These are phyloP conservation scores for Drosophila obscura DNA, from an alignment of 1,140 invertebrate genomes.

Conservation along the genomic window DNA sequence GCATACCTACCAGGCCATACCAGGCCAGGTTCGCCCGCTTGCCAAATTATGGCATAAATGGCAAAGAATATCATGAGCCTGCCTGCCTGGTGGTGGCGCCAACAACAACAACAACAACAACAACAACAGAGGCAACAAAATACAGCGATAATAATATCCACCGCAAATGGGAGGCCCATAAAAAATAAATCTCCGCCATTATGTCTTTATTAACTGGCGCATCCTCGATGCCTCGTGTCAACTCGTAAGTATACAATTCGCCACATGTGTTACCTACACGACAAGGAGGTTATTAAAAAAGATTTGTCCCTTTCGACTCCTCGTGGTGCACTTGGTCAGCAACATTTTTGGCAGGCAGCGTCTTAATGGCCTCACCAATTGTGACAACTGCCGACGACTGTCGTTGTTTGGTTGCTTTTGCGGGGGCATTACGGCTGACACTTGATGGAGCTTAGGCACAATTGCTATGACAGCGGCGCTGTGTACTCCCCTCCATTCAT, in stretches of 20 bases:
- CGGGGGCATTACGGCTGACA: conserved; percentile 71
- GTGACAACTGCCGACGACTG: conserved; percentile 61
- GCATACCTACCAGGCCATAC: not conserved
- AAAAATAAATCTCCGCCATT: conserved; percentile 78
- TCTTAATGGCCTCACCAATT: conserved; percentile 66
- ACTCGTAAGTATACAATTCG: conserved; percentile 64
- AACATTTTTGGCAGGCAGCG: conserved; percentile 63
- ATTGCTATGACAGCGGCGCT: conserved; percentile 67
- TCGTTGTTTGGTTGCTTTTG: conserved; percentile 37
- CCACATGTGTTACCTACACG: conserved; percentile 28
- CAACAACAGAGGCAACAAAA: conserved; percentile 27
- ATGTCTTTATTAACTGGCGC: conserved; percentile 78
- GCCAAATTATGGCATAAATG: conserved; percentile 72
- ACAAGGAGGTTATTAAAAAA: conserved; percentile 68
- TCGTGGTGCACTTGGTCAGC: conserved; percentile 47
- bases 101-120: no score
- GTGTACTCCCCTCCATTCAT: conserved; percentile 4
- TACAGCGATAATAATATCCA: conserved; percentile 69
- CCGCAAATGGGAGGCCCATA: conserved; percentile 70
- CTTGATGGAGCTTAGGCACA: conserved; percentile 77
- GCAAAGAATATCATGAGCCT: conserved; percentile 34
- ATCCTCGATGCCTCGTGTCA: conserved; percentile 38
- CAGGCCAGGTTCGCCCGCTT: conserved; percentile 11
- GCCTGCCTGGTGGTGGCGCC: no score
- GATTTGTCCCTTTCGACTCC: conserved; percentile 69